Evolutionary conservation across 2,888 invertebrate species (phyloP).

Genomic region (Tupiocoris notatus): DNA sequence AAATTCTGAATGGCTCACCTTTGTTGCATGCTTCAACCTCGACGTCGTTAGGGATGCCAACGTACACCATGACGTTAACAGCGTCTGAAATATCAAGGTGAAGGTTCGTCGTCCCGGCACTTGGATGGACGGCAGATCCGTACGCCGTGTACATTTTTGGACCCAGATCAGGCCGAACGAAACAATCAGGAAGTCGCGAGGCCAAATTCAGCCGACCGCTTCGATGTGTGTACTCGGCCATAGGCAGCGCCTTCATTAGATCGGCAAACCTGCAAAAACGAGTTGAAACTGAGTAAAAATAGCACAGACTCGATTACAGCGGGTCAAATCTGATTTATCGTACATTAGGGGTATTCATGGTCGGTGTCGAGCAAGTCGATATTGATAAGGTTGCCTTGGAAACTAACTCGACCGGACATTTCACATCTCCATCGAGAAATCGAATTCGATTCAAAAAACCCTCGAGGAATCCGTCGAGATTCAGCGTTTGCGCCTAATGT

Average conservation of each 20-base stretch:
- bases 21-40: slow-evolving; percentile 69
- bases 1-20: slow-evolving; percentile 55
- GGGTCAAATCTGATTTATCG: too few relatives aligned
- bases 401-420: too few relatives aligned
- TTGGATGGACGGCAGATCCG: slow-evolving; percentile 76
- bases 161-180: slow-evolving; percentile 91
- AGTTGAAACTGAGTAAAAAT: background rate
- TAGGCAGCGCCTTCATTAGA: slow-evolving; percentile 83
- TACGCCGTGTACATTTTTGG: slow-evolving; percentile 99
- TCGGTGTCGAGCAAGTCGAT: too few relatives aligned
- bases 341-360: too few relatives aligned
- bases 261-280: slow-evolving; percentile 71
- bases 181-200: slow-evolving; percentile 85
- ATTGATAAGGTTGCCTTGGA: too few relatives aligned
- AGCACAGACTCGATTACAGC: too few relatives aligned
- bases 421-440: too few relatives aligned
- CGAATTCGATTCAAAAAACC: too few relatives aligned
- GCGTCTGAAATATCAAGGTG: slow-evolving; percentile 97
- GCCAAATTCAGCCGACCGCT: slow-evolving; percentile 86
- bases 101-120: slow-evolving; percentile 91
- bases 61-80: slow-evolving; percentile 95
- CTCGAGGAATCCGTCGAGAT: too few relatives aligned
- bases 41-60: slow-evolving; percentile 83
- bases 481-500: too few relatives aligned
- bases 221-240: slow-evolving; percentile 87